Evolutionary conservation across 2,113 vertebrate genomes (phyloP), one percentile per base, ranked within the genome.

Genomic region (Catagonus wagneri): DNA sequence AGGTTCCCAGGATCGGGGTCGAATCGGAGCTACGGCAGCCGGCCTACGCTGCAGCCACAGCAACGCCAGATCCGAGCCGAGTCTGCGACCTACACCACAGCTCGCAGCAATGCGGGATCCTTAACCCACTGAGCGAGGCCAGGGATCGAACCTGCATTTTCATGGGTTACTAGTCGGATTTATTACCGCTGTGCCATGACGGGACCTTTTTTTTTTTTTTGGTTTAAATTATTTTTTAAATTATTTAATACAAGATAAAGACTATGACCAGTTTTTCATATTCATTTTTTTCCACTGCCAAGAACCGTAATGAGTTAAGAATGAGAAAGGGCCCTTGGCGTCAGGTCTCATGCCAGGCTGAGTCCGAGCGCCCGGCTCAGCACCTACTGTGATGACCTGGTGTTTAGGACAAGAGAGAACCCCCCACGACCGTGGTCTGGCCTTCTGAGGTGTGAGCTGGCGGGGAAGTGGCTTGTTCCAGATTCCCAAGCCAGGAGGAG

Each of bases 331-430:
- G 23, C 2, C 10, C 63, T 23, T 2, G 34, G 54, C 50, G 63
- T 32, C 32, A 17, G 78, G 23, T 29, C 17, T 36, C 11, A 7
- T 3, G 23, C 54, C 9, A 52, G 54, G 36, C 66, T 4, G 29
- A 1, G n/a, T 20, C 34, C 29, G 1, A 4, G 44, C 4, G 27
- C 66, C 36, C n/a, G 22, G 34, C 3, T 44, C 19, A 0, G 15
- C 6, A 20, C n/a, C 88, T 3, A 0, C 20, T 2, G 19, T 0
- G 1, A 23, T 9, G 17, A 14, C 61, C 13, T 11, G 4, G 25
- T 27, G 13, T 10, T 60, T 16, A 25, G 56, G 56, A 36, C 27
- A 29, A 36, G 34, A 27, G 34, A 60, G 23, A 81, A 44, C 44
- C 4, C n/a, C 22, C 36, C 22, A 5, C 78, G 27, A 25, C 4